phyloP scores from a whole-genome alignment of 2,797 vertebrate species.

The Choloepus didactylus region DNA sequence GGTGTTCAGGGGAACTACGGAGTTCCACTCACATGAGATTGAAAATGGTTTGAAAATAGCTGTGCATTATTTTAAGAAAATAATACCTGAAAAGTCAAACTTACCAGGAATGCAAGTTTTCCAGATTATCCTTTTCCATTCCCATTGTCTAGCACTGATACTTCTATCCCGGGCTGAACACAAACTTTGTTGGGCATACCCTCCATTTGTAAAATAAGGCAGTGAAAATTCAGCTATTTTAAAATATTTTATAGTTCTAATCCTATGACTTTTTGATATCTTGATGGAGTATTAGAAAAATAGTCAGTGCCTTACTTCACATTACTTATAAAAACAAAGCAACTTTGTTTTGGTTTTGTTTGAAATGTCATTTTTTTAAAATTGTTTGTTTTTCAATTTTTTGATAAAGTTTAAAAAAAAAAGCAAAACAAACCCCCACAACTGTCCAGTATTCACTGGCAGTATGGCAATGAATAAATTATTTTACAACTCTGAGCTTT shows the following conservation, averaged over 20 bases:
- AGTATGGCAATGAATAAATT: neutral
- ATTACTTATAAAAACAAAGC: neutral
- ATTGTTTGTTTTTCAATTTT: too few species aligned
- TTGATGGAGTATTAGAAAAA: neutral
- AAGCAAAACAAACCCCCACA: neutral
- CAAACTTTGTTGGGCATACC: neutral
- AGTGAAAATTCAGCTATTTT: neutral
- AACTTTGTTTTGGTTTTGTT: too few species aligned
- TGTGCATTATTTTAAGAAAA: slow-evolving; percentile 46
- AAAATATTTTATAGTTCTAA: neutral
- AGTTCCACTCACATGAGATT: neutral
- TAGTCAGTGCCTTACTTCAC: neutral
- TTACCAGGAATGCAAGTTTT: slow-evolving; percentile 25
- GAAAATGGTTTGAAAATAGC: neutral
- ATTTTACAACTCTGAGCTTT: neutral
- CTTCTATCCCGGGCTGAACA: neutral
- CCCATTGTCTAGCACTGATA: neutral
- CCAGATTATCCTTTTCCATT: neutral
- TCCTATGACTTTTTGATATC: neutral
- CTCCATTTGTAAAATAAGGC: slow-evolving; percentile 27
- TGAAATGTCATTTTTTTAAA: too few species aligned
- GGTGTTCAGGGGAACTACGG: neutral
- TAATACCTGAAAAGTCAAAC: slow-evolving; percentile 37
- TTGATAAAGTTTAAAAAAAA: neutral
- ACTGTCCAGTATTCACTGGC: neutral